Base-by-base conservation (phyloP, 30 jellyfish, hydroid and myxozoan genomes). In the Hydra vulgaris region DNA sequence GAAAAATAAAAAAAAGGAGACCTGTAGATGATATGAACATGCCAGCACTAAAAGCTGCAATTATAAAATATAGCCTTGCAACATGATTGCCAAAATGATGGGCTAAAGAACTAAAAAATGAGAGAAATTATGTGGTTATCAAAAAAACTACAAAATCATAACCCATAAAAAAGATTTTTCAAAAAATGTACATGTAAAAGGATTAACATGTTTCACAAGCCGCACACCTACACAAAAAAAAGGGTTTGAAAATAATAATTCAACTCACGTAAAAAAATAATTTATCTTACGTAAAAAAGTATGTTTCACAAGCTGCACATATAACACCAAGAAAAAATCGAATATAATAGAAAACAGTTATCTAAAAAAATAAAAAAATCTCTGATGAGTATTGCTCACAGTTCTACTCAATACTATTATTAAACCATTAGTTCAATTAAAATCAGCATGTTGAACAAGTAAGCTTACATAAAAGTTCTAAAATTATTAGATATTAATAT, bases 11-110 rank as follows among this genome's bases (percentile, higher is more conserved):
- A 3, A 5, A 3, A 69, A 8, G 15, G 18, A 21, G 73, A 94
- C 96, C 96, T 83, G 99, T 71, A 25, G 99, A 78, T 22, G 99
- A 88, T 23, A 94, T 88, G 71, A 79, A 94, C 99, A 94, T 94
- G 18, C 99, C 99, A 17, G 95, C 84, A 71, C 87, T 94, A 79
- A 94, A 79, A 1, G 87, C 88, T n/a, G 95, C 85, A 69, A 88
- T 76, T 0, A 84, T 84, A 76, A 94, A 94, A 88, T 84, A 54
- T 1, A 94, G 70, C 20, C 99, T 81, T 54, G 95, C 99, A 68
- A 94, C 96, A 71, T 87, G 95, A 80, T 84, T 86, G 4, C 99
- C 99, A 81, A 94, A 94, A 75, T 87, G 96, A 5, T 85, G 72
- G 1, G 82, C 72, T 8, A 94, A 87, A 3, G 90, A 52, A 26